Evolutionary conservation across 2,888 invertebrate species (phyloP).

Genomic region (Caenorhabditis sp.): DNA sequence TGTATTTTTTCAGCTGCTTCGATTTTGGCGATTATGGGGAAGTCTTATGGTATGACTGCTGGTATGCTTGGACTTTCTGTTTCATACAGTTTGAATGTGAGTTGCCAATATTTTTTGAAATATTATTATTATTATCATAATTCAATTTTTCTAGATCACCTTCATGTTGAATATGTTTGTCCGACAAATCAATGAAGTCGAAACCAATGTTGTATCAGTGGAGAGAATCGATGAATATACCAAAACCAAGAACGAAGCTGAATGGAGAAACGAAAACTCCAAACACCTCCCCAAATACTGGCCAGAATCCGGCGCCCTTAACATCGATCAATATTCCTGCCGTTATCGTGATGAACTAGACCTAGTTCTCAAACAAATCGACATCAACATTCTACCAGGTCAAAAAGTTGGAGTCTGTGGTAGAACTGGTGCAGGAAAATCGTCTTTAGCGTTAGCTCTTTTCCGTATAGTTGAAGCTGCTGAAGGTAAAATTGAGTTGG

Average conservation of each 20-base stretch:
- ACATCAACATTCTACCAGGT: conserved; percentile 74
- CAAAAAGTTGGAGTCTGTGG: conserved; percentile 75
- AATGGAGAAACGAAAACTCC: conserved; percentile 37
- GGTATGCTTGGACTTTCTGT: conserved; percentile 75
- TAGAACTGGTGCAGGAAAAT: conserved; percentile 72
- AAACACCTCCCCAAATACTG: conserved; percentile 36
- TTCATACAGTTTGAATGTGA: conserved; percentile 73
- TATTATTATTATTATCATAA: not conserved
- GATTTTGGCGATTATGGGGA: conserved; percentile 49
- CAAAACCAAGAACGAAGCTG: conserved; percentile 57
- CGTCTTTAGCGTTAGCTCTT: conserved; percentile 68
- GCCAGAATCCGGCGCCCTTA: conserved; percentile 49
- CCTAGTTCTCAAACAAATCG: conserved; percentile 73
- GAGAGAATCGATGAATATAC: conserved; percentile 77
- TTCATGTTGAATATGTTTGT: conserved; percentile 95
- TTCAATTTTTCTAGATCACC: conserved; percentile 79
- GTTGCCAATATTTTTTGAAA: conserved; percentile 12
- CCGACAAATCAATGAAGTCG: conserved; percentile 92
- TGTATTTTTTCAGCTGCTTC: conserved; percentile 45
- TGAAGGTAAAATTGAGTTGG: conserved; percentile 63
- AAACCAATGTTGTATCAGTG: conserved; percentile 95
- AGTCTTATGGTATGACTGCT: conserved; percentile 62
- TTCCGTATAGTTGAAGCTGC: conserved; percentile 69
- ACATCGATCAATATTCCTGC: conserved; percentile 44
- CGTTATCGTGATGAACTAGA: conserved; percentile 81